A percentile compares a stretch with the other conserved stretches of the same genome.
These are phyloP conservation scores for Agrilus planipennis DNA, from an alignment of 1,140 invertebrate genomes.

Conservation along the genomic window DNA sequence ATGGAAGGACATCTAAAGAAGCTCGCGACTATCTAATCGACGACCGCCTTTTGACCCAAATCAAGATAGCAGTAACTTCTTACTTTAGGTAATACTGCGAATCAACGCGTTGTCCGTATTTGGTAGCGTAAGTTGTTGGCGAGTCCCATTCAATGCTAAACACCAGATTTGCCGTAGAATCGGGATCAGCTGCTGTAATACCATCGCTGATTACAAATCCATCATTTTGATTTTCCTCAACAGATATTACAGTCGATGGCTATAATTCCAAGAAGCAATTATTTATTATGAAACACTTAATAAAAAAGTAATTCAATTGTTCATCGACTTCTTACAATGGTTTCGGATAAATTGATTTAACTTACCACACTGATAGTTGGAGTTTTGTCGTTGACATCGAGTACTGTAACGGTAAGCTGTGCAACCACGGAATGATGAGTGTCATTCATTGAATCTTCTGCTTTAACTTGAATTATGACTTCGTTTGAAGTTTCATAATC, in stretches of 20 bases:
- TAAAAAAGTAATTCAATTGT: not conserved
- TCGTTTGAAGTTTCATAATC: slow-evolving; percentile 44
- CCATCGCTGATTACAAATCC: slow-evolving; percentile 29
- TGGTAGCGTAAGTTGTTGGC: slow-evolving; percentile 40
- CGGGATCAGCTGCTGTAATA: slow-evolving; percentile 39
- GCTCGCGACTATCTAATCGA: no score
- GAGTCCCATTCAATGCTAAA: slow-evolving; percentile 43
- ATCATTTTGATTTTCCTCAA: slow-evolving; percentile 40
- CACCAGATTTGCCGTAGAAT: slow-evolving; percentile 38
- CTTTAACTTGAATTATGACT: slow-evolving; percentile 40
- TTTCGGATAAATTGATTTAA: not conserved
- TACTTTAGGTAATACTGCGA: no score
- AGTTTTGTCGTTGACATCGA: slow-evolving; percentile 45
- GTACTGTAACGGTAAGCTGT: slow-evolving; percentile 39
- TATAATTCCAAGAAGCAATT: not conserved
- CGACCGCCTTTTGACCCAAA: no score
- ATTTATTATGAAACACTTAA: not conserved
- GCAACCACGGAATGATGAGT: slow-evolving; percentile 35
- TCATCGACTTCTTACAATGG: not conserved
- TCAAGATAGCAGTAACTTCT: no score
- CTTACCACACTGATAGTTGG: slow-evolving; percentile 38
- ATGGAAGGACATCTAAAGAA: no score
- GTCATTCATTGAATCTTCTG: slow-evolving; percentile 34
- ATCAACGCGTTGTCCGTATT: slow-evolving; percentile 39
- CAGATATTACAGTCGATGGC: slow-evolving; percentile 6